Evolutionary conservation across 2,113 vertebrate species (phyloP).

Genomic region (Psittacus erithacus): DNA sequence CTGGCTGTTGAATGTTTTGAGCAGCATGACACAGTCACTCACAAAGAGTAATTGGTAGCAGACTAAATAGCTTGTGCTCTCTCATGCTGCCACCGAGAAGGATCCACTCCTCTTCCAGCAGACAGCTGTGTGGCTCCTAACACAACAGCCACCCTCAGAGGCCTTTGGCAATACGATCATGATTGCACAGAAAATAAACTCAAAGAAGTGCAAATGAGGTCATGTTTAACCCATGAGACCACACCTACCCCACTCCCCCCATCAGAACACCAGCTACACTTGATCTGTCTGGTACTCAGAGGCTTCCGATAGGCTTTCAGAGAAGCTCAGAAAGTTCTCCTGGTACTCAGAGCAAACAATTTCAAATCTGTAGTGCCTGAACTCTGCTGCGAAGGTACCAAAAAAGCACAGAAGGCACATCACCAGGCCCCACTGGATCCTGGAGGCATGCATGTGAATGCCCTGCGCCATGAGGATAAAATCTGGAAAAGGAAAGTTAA

Average conservation of each 20-base stretch:
- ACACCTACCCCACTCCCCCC: neutral
- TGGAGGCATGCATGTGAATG: conserved; percentile 82
- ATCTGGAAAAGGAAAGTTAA: conserved; percentile 80
- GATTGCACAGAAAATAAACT: conserved; percentile 43
- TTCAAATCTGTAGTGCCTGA: conserved; percentile 86
- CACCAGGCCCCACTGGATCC: conserved; percentile 88
- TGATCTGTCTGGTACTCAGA: conserved; percentile 82
- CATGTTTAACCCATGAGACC: conserved; percentile 27
- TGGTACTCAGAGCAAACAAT: conserved; percentile 80
- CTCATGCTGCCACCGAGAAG: neutral
- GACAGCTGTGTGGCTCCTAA: neutral
- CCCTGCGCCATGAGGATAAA: conserved; percentile 78
- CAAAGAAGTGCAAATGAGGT: conserved; percentile 42
- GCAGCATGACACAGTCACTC: neutral
- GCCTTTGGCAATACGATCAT: neutral
- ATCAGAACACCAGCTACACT: conserved; percentile 63
- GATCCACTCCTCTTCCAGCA: neutral
- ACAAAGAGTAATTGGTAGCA: neutral
- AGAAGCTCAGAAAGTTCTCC: conserved; percentile 78
- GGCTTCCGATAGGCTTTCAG: conserved; percentile 78
- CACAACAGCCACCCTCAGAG: neutral
- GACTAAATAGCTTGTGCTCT: neutral
- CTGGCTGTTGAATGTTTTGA: neutral
- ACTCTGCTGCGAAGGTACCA: conserved; percentile 87
- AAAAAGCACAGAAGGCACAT: conserved; percentile 90